These are phyloP conservation scores for Thereva unica DNA, from an alignment of 2,888 invertebrate genomes.

Conservation along the genomic window DNA sequence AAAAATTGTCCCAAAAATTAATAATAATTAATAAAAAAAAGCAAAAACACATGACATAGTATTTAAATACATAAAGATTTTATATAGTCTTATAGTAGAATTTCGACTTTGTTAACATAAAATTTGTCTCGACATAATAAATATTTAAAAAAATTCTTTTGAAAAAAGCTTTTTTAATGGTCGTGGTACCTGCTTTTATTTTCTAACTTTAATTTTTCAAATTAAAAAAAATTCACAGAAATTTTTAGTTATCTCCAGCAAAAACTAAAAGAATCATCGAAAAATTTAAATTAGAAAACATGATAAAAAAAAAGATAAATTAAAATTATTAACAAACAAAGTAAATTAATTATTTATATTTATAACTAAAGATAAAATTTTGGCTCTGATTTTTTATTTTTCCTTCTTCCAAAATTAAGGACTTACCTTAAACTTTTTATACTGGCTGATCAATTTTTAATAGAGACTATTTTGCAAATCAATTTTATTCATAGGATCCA, in stretches of 20 bases:
- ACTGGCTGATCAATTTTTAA: no score
- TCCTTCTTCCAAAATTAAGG: no score
- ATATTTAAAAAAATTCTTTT: slow-evolving; percentile 31
- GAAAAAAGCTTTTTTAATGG: slow-evolving; percentile 40
- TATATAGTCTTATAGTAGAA: neutral
- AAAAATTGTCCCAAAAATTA: slow-evolving; percentile 28
- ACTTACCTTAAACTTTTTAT: no score
- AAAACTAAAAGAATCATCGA: slow-evolving; percentile 2
- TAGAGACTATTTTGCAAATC: no score
- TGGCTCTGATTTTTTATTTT: no score
- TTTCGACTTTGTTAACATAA: slow-evolving; percentile 28
- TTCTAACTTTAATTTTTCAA: slow-evolving; percentile 37
- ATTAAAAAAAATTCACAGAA: slow-evolving; percentile 39
- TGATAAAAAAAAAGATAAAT: no score
- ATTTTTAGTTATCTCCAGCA: neutral
- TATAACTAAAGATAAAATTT: no score
- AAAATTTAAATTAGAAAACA: neutral
- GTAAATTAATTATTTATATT: no score
- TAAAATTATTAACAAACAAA: no score
- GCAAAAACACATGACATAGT: neutral
- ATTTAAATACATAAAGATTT: no score
- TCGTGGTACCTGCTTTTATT: slow-evolving; percentile 45
- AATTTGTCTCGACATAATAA: slow-evolving; percentile 17
- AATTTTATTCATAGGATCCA: no score
- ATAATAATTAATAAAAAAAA: slow-evolving; percentile 7